Percentiles rank a stretch among this genome's conserved stretches.
These are phyloP conservation scores for Rhopalosiphum padi DNA, from an alignment of 1,140 invertebrate species.

Conservation along the genomic window DNA sequence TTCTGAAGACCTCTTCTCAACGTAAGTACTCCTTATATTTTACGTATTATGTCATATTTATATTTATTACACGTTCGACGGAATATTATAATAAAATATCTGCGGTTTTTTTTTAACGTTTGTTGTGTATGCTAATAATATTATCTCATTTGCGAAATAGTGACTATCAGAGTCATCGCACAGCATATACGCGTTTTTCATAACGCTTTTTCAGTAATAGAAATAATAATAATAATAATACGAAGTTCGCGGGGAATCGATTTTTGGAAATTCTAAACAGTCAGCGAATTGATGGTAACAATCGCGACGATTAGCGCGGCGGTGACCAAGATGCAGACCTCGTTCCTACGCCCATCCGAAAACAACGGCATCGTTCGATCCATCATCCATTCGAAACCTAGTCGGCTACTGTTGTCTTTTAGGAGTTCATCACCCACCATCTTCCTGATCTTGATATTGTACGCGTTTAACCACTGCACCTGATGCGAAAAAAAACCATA, in stretches of 20 bases:
- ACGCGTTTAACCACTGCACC: conserved; percentile 80
- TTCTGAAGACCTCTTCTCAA: background rate
- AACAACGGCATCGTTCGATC: conserved; percentile 71
- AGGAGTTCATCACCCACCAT: conserved; percentile 77
- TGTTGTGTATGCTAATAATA: background rate
- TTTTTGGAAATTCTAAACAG: background rate
- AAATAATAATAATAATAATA: background rate
- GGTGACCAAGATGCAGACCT: background rate
- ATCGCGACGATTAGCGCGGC: background rate
- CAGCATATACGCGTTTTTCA: background rate
- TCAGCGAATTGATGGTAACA: background rate
- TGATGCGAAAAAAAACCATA: conserved; percentile 62
- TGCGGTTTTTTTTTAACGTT: background rate
- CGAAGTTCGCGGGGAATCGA: background rate
- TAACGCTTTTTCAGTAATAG: background rate
- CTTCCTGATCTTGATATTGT: conserved; percentile 75
- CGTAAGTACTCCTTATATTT: background rate
- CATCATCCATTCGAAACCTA: conserved; percentile 81
- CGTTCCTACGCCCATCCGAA: background rate
- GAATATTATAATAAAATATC: background rate
- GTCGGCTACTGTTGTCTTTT: conserved; percentile 69
- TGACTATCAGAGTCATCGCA: background rate
- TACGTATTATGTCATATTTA: background rate
- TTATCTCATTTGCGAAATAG: background rate
- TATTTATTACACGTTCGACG: background rate